phyloP scores from a whole-genome alignment of 2,113 vertebrate genomes.

The Eulemur rufifrons region DNA sequence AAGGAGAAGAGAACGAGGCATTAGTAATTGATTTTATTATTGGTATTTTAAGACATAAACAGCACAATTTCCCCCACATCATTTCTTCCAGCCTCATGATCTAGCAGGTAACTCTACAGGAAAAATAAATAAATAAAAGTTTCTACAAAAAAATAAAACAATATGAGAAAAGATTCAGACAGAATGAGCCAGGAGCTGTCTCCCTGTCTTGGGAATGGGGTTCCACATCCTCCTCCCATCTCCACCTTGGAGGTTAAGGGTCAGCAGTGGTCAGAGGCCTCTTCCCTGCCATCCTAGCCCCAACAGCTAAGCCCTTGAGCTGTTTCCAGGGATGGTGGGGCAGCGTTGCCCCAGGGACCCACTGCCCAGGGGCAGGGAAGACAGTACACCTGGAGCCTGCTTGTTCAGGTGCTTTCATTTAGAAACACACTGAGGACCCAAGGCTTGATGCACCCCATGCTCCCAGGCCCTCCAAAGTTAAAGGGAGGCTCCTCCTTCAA shows the following conservation, averaged over 20 bases:
- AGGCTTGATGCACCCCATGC: accelerated
- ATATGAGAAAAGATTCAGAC: neutral
- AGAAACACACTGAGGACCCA: neutral
- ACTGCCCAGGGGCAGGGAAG: neutral
- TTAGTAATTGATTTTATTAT: conserved; percentile 19
- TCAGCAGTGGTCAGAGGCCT: neutral
- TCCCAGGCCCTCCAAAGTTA: neutral
- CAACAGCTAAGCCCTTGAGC: neutral
- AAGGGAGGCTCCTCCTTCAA: neutral
- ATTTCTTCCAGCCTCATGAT: neutral
- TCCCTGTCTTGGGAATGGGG: neutral
- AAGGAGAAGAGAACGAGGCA: neutral
- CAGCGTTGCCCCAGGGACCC: accelerated
- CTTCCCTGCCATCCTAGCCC: neutral
- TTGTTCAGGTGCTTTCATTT: neutral
- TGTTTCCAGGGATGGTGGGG: neutral
- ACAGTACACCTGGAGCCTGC: accelerated
- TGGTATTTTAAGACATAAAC: neutral
- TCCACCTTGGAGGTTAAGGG: neutral
- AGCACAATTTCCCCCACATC: neutral
- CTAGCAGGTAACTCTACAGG: neutral
- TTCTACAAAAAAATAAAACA: neutral
- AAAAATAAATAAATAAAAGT: neutral
- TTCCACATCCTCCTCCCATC: neutral
- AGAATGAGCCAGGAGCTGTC: neutral